These are phyloP conservation scores for Globodera rostochiensis DNA, from an alignment of 1,140 invertebrate genomes.

Conservation along the genomic window DNA sequence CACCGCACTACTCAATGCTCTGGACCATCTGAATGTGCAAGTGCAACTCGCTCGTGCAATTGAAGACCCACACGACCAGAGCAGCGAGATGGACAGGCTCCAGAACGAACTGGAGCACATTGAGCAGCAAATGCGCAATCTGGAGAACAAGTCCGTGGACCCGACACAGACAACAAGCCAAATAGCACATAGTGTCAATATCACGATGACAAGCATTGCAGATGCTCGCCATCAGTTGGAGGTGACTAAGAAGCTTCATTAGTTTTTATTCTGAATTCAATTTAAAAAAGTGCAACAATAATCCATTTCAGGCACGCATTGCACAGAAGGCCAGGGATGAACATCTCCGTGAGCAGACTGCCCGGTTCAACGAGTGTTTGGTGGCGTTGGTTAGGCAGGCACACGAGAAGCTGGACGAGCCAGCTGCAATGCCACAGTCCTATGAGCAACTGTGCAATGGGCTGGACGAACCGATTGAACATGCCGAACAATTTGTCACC, in stretches of 20 bases:
- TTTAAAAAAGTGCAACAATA: too few species aligned
- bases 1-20: not conserved
- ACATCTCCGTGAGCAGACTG: not conserved
- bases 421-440: conserved; percentile 42
- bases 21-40: conserved; percentile 3
- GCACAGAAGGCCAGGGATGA: conserved; percentile 2
- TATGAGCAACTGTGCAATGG: conserved; percentile 42
- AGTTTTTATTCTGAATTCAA: too few species aligned
- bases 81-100: conserved; percentile 37
- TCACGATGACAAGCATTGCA: not conserved
- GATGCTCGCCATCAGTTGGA: not conserved
- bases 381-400: conserved; percentile 44
- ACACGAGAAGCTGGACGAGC: conserved; percentile 38
- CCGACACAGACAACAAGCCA: not conserved
- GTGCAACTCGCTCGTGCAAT: conserved; percentile 6
- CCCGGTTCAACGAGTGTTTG: conserved; percentile 30
- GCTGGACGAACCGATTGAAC: conserved; percentile 29
- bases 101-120: conserved; percentile 40
- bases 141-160: conserved; percentile 18
- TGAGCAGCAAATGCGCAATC: conserved; percentile 12
- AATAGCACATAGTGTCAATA: too few species aligned
- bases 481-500: not conserved
- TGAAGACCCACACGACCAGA: conserved; percentile 9
- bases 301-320: too few species aligned
- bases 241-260: not conserved